These are phyloP conservation scores for Petromus typicus DNA, from an alignment of 2,113 vertebrate species.

Conservation along the genomic window DNA sequence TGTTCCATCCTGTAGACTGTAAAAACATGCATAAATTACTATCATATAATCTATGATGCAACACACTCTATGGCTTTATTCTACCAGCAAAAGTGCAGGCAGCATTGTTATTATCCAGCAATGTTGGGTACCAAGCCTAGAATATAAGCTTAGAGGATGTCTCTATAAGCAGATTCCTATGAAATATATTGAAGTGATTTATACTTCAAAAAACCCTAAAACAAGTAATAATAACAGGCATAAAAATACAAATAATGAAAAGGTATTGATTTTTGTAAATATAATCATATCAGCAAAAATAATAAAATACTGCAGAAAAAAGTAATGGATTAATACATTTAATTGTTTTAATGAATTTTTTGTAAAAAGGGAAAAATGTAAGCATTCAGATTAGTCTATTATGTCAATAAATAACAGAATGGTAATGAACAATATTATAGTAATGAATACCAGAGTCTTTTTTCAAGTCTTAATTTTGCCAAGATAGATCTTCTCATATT, in stretches of 20 bases:
- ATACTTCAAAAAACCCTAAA: slow-evolving; percentile 55
- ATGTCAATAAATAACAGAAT: background rate
- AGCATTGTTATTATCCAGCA: slow-evolving; percentile 21
- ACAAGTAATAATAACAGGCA: background rate
- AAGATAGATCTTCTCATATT: background rate
- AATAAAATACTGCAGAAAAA: slow-evolving; percentile 1
- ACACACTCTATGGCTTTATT: slow-evolving; percentile 77
- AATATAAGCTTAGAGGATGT: slow-evolving; percentile 27
- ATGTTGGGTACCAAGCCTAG: slow-evolving; percentile 42
- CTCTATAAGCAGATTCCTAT: slow-evolving; percentile 57
- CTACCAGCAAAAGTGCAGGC: slow-evolving; percentile 57
- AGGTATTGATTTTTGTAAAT: background rate
- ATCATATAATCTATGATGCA: slow-evolving; percentile 77
- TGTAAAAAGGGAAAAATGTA: background rate
- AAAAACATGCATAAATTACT: slow-evolving; percentile 85
- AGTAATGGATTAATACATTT: background rate
- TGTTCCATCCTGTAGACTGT: slow-evolving; percentile 67
- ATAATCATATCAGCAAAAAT: background rate
- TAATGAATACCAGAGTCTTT: background rate
- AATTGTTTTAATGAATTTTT: slow-evolving; percentile 25
- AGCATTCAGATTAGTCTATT: slow-evolving; percentile 2
- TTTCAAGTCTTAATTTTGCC: background rate
- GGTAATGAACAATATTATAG: background rate
- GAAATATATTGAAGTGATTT: slow-evolving; percentile 35
- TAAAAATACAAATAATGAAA: slow-evolving; percentile 35